Base-by-base conservation (phyloP, 2,797 vertebrate species). In the Microcaecilia unicolor region DNA sequence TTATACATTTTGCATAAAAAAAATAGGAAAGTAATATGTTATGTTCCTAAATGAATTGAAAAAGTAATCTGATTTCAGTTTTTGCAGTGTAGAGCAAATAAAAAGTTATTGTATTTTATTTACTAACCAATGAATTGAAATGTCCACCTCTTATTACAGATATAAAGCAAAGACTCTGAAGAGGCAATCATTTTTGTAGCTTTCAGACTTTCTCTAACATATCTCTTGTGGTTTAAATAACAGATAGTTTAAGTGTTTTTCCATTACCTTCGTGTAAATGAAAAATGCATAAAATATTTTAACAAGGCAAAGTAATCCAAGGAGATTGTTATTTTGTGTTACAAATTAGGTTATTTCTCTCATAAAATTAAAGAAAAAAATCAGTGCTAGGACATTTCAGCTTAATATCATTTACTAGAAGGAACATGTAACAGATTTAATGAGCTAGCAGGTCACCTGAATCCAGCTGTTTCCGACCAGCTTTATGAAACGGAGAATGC, bases 201-300 rank as follows among this genome's bases (percentile, higher is more conserved):
- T 88, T 85, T 88, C 89, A 88, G 81, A 84, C 75, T 85, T 80
- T 79, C 84, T 82, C 83, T 67, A 80, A 80, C 83, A 83, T 86
- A 87, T 87, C 87, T 93, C 91, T 86, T 77, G 84, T 88, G 89
- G 86, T 83, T 91, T 91, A 85, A 85, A 83, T 86, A 85, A 89
- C 84, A 91, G 87, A 89, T 87, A 88, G 81, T 85, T 59, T 79
- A 85, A 87, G 84, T 82, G 84, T 78, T 80, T 84, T 84, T 81
- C 83, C 75, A 84, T 85, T 84, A 83, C 79, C 76, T 83, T 72
- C 42, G 62, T 80, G 79, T 85, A 84, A 84, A 83, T 86, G 82
- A 86, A 84, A 84, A 85, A 84, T 86, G 76, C 80, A 79, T 85
- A 83, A 85, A 83, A 81, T 85, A 84, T 84, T 81, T 85, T 85